These are phyloP conservation scores for Atractosteus spatula DNA, from an alignment of 2,113 vertebrate genomes.

Conservation along the genomic window DNA sequence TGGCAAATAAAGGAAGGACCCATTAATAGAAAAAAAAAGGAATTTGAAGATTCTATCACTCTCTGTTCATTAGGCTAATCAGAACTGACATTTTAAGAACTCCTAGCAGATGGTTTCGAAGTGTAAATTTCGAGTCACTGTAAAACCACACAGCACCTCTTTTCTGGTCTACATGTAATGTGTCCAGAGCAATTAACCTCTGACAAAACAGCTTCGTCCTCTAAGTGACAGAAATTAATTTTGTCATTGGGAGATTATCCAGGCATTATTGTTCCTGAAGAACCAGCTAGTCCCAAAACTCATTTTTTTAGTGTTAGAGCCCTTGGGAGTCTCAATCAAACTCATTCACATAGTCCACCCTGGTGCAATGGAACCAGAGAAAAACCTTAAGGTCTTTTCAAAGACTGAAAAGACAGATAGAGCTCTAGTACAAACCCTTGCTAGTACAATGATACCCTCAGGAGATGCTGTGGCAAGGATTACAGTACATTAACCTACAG, in stretches of 20 bases:
- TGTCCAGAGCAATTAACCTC: conserved; percentile 40
- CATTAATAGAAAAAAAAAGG: conserved; percentile 1
- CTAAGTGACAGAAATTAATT: not conserved
- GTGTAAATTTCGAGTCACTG: conserved; percentile 25
- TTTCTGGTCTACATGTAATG: conserved; percentile 29
- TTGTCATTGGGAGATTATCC: not conserved
- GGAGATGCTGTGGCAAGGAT: too few relatives aligned
- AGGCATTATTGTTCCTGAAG: not conserved
- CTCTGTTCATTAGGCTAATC: conserved; percentile 30
- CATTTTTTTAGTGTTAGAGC: not conserved
- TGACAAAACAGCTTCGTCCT: conserved; percentile 8
- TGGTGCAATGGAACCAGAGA: not conserved
- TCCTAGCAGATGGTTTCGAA: conserved; percentile 49
- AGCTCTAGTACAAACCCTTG: too few relatives aligned
- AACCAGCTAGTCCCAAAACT: not conserved
- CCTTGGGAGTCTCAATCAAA: not conserved
- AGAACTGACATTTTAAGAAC: conserved; percentile 11
- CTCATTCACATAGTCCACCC: conserved; percentile 3
- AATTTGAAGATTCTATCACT: conserved; percentile 19
- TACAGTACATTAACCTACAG: too few relatives aligned
- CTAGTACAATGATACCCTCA: too few relatives aligned
- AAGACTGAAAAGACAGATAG: too few relatives aligned
- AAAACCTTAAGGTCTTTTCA: too few relatives aligned
- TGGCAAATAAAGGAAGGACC: not conserved
- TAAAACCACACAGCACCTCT: conserved; percentile 13